Evolutionary conservation across 2,113 vertebrate species (phyloP).

Genomic region (Eupsittula cactorum): DNA sequence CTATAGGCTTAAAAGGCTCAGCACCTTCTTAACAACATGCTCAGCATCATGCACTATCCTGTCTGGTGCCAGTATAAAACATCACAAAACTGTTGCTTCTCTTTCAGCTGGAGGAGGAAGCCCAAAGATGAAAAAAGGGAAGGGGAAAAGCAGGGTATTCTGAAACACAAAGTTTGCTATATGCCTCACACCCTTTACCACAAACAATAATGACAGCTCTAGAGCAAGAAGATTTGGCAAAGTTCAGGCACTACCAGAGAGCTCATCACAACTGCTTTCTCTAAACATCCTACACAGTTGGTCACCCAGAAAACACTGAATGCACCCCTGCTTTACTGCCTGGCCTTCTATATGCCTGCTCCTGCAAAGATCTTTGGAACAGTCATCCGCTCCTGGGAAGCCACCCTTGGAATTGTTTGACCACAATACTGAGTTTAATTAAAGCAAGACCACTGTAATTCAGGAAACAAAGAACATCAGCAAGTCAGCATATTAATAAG

Average conservation of each 20-base stretch:
- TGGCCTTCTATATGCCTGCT: rapidly evolving
- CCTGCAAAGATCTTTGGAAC: not conserved
- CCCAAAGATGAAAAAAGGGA: not conserved
- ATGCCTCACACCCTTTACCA: rapidly evolving
- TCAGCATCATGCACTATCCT: not conserved
- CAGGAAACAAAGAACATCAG: not conserved
- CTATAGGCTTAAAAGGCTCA: not conserved
- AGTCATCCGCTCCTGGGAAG: not conserved
- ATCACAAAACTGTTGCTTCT: rapidly evolving
- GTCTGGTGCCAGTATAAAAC: not conserved
- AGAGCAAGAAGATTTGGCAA: not conserved
- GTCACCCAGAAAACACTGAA: too few relatives aligned
- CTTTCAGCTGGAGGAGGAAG: not conserved
- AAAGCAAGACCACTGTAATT: not conserved
- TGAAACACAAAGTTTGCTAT: not conserved
- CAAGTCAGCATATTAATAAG: not conserved
- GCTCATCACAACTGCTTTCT: not conserved
- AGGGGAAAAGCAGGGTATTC: not conserved
- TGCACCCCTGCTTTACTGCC: rapidly evolving
- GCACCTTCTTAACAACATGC: not conserved
- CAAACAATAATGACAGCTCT: not conserved
- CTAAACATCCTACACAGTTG: rapidly evolving
- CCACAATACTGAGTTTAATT: not conserved
- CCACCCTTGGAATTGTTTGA: not conserved
- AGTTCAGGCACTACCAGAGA: rapidly evolving